Percentiles rank a stretch among this genome's conserved stretches.
Evolutionary conservation across 2,113 vertebrate genomes (phyloP).

Genomic region (Ardeotis arabs): DNA sequence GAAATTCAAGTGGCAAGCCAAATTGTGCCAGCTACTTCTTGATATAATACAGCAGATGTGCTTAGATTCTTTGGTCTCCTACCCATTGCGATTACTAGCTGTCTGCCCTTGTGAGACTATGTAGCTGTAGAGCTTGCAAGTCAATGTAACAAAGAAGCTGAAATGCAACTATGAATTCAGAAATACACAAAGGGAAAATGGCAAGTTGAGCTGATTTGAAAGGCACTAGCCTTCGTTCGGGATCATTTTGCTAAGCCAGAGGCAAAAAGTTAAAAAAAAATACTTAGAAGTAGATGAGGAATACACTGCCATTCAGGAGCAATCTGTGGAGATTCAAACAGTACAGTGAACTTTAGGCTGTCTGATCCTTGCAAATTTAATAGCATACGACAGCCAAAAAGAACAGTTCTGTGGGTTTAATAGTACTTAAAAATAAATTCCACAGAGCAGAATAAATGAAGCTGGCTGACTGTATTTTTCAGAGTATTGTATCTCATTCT

Average conservation of each 20-base stretch:
- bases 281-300: background rate
- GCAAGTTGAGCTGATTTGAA: background rate
- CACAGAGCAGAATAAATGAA: background rate
- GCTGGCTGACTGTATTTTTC: background rate
- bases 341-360: background rate
- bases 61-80: background rate
- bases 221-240: background rate
- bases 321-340: background rate
- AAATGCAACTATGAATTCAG: background rate
- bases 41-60: background rate
- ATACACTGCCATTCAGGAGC: background rate
- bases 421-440: background rate
- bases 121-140: background rate
- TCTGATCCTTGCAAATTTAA: background rate
- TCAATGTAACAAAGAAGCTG: accelerated
- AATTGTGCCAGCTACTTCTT: background rate
- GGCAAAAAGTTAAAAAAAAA: background rate
- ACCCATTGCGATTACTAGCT: background rate
- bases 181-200: background rate
- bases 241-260: background rate
- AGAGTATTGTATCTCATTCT: background rate
- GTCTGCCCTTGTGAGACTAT: background rate
- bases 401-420: background rate
- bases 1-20: background rate
- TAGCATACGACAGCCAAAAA: background rate